These are phyloP conservation scores for Python bivittatus DNA, from an alignment of 2,113 vertebrate species.

Conservation along the genomic window DNA sequence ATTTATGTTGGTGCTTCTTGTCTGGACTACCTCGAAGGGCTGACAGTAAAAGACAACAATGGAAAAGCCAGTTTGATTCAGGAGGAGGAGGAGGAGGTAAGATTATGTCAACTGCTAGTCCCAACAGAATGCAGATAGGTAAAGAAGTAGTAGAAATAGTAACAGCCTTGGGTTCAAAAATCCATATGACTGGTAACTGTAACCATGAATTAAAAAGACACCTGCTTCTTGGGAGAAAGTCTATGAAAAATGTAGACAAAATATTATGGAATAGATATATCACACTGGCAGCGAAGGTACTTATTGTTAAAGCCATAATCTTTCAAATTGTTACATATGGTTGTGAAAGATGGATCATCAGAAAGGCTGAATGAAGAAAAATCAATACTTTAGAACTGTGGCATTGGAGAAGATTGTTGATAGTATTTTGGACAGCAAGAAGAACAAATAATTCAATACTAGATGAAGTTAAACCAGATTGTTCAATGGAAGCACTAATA, in stretches of 20 bases:
- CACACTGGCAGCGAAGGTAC: background rate
- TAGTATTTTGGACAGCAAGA: background rate
- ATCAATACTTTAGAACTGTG: background rate
- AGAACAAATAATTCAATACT: background rate
- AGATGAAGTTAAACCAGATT: background rate
- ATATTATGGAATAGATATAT: background rate
- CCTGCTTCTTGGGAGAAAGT: background rate
- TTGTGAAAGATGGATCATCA: background rate
- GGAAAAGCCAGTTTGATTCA: background rate
- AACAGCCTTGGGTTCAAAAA: background rate
- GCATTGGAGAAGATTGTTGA: background rate
- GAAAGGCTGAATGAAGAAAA: background rate
- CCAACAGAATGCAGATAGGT: background rate
- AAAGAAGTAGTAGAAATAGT: background rate
- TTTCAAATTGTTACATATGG: background rate
- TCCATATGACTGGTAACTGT: background rate
- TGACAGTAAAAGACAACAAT: background rate
- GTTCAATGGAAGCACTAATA: background rate
- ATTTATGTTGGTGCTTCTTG: background rate
- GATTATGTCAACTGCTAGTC: background rate
- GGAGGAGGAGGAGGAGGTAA: background rate
- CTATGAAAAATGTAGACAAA: background rate
- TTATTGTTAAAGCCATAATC: background rate
- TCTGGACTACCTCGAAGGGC: background rate
- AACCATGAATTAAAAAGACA: background rate